These are phyloP conservation scores for Ochropleura plecta DNA, from an alignment of 2,888 invertebrate species.

Conservation along the genomic window DNA sequence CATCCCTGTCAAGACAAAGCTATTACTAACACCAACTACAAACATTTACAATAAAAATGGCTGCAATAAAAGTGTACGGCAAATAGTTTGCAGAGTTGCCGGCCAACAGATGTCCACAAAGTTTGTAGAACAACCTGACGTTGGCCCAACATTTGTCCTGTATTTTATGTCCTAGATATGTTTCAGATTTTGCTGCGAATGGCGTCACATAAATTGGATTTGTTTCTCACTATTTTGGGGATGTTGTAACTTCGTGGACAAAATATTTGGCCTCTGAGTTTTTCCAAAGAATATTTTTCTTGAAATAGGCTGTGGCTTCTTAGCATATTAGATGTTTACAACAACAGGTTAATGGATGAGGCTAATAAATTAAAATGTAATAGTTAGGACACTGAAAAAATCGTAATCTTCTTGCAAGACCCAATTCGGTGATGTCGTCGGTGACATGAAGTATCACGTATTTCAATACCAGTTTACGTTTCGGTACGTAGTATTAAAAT, in stretches of 20 bases:
- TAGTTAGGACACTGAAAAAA: too few species aligned
- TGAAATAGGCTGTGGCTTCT: background rate
- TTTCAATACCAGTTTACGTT: too few species aligned
- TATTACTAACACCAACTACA: slow-evolving; percentile 37
- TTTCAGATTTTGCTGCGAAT: slow-evolving; percentile 25
- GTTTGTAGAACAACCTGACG: slow-evolving; percentile 30
- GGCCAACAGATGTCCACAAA: slow-evolving; percentile 44
- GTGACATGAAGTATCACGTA: too few species aligned
- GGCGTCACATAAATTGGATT: slow-evolving; percentile 26
- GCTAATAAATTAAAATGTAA: too few species aligned
- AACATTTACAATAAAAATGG: slow-evolving; percentile 50
- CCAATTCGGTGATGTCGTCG: too few species aligned
- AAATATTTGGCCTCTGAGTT: background rate
- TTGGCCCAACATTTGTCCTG: slow-evolving; percentile 30
- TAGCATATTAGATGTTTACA: too few species aligned
- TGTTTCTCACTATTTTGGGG: slow-evolving; percentile 15
- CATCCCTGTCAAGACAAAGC: slow-evolving; percentile 17
- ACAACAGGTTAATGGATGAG: too few species aligned
- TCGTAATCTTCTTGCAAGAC: too few species aligned
- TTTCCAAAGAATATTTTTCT: background rate
- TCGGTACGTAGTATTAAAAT: too few species aligned
- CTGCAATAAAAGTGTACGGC: slow-evolving; percentile 41
- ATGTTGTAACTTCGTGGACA: slow-evolving; percentile 7
- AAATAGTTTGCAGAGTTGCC: slow-evolving; percentile 46
- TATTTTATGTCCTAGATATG: slow-evolving; percentile 48